Evolutionary conservation across 2,888 invertebrate species (phyloP).

Genomic region (Melitaea athalia): DNA sequence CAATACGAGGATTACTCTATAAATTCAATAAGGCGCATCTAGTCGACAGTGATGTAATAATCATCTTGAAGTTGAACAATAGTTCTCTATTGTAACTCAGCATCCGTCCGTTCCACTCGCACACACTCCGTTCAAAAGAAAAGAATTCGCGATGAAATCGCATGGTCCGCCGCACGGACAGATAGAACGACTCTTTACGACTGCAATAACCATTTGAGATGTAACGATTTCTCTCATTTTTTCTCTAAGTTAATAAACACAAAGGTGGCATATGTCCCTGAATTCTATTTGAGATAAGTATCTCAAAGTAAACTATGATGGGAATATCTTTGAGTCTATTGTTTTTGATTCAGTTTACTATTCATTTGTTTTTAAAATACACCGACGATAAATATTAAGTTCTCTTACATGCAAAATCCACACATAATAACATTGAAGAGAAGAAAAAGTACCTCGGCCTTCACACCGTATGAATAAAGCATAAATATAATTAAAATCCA

Average conservation of each 20-base stretch:
- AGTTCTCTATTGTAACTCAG: slow-evolving; percentile 30
- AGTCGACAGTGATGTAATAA: slow-evolving; percentile 35
- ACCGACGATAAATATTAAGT: neutral
- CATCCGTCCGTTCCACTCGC: slow-evolving; percentile 40
- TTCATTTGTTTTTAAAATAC: neutral
- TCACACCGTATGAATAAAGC: too few species aligned
- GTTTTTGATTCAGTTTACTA: slow-evolving; percentile 1
- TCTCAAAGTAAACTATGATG: slow-evolving; percentile 8
- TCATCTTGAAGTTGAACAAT: slow-evolving; percentile 30
- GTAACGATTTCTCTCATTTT: neutral
- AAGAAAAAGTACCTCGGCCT: too few species aligned
- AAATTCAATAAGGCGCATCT: slow-evolving; percentile 28
- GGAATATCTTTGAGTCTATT: slow-evolving; percentile 11
- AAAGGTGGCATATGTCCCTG: slow-evolving; percentile 12
- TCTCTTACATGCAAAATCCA: neutral
- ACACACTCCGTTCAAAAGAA: slow-evolving; percentile 41
- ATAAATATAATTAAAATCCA: too few species aligned
- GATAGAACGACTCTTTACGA: slow-evolving; percentile 30
- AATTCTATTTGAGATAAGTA: slow-evolving; percentile 9
- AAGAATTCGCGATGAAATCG: slow-evolving; percentile 46
- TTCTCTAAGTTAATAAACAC: slow-evolving; percentile 8
- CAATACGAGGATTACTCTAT: neutral
- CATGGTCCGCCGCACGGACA: slow-evolving; percentile 37
- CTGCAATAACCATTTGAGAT: slow-evolving; percentile 5
- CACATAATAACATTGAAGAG: too few species aligned